phyloP scores from a whole-genome alignment of 2,888 invertebrate species.

The Panorpa germanica region DNA sequence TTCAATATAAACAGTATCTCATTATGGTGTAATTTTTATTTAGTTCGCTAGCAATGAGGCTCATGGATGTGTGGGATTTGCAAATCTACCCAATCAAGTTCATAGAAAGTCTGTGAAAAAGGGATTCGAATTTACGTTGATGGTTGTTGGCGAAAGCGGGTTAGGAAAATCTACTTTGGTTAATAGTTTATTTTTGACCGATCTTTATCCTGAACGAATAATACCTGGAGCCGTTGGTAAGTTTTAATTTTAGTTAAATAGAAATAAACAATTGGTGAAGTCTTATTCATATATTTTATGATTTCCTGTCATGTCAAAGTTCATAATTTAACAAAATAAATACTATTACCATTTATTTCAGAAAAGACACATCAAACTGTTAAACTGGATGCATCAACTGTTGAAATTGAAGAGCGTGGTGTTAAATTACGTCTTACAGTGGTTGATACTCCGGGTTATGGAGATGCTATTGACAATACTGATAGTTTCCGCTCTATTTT shows the following conservation, averaged over 20 bases:
- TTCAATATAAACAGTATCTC: no score
- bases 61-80: slow-evolving; percentile 82
- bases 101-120: slow-evolving; percentile 95
- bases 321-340: slow-evolving; percentile 1
- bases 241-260: slow-evolving; percentile 15
- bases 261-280: neutral
- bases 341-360: slow-evolving; percentile 20
- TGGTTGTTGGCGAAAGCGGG: slow-evolving; percentile 88
- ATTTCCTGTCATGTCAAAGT: slow-evolving; percentile 1
- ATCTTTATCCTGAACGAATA: slow-evolving; percentile 83
- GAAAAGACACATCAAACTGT: slow-evolving; percentile 87
- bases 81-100: slow-evolving; percentile 91
- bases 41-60: slow-evolving; percentile 74
- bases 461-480: slow-evolving; percentile 87
- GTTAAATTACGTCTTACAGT: slow-evolving; percentile 84
- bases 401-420: slow-evolving; percentile 91
- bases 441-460: slow-evolving; percentile 91
- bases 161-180: slow-evolving; percentile 91
- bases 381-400: slow-evolving; percentile 83
- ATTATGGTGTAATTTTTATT: slow-evolving; percentile 21
- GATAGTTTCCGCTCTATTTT: slow-evolving; percentile 86
- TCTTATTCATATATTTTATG: slow-evolving; percentile 4
- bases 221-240: slow-evolving; percentile 75
- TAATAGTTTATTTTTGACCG: slow-evolving; percentile 85
- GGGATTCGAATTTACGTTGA: slow-evolving; percentile 92